Base-by-base conservation (phyloP, 2,888 invertebrate genomes). In the Ochropleura leucogaster region DNA sequence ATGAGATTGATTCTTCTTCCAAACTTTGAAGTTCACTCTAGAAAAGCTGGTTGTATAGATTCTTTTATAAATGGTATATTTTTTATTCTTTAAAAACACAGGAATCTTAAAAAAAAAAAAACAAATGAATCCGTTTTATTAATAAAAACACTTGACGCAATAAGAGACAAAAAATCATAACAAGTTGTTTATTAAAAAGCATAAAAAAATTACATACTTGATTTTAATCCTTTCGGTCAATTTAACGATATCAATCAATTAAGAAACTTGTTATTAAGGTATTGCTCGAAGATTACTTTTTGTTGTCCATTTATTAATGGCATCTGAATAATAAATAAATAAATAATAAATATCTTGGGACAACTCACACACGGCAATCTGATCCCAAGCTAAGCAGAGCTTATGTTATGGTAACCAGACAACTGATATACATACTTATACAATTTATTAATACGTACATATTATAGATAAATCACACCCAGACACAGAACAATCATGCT, bases 141-240 rank as follows among this genome's bases (percentile, higher is more conserved):
- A 20, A 42, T 18, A 68, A 66, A 63, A 75, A 75, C 14, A n/a
- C 0, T 20, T 68, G 73, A 73, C 73, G 73, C 30, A 53, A 47
- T 8, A 20, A 30, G 42, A 12, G 3, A 20, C 40, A 55, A 59
- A 18, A 76, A 49, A 42, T 7, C 10, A 47, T 44, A 40, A 55
- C 10, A 20, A 4, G 42, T 47, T 40, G 30, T 49, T 44, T 60
- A 40, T n/a, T 10, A 69, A 18, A 64, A 64, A 4, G 7, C 12
- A 18, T 18, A 12, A 57, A 30, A 57, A 57, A 30, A 14, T 6
- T 14, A 49, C 49, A 16, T 14, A 18, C 18, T 47, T 12, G 4
- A 30, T 40, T 62, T 40, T n/a, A 51, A 68, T 60, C 7, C 46
- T 18, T n/a, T 16, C 42, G 7, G 1, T 30, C 5, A 49, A n/a